phyloP scores from a whole-genome alignment of 1,140 invertebrate genomes.

The Ceratosolen fusciceps region DNA sequence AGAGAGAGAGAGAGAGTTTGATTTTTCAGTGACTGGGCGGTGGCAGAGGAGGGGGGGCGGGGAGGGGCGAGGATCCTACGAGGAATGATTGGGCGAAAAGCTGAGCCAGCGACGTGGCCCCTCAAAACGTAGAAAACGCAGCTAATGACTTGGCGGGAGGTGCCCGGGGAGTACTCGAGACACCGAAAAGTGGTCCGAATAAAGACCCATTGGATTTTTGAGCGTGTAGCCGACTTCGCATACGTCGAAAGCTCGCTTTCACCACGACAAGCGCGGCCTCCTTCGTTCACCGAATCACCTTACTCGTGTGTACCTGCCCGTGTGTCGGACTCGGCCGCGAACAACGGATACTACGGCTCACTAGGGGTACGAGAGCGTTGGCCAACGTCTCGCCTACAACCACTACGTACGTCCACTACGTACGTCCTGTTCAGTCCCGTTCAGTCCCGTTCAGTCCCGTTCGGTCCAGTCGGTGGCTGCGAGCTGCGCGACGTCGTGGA shows the following conservation, averaged over 20 bases:
- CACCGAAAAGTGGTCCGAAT: background rate
- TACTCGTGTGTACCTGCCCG: background rate
- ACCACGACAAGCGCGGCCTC: too few species aligned
- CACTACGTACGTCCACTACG: background rate
- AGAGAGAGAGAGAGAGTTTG: background rate
- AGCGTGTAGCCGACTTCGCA: too few species aligned
- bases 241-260: slow-evolving; percentile 4
- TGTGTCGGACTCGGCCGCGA: background rate
- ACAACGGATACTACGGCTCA: background rate
- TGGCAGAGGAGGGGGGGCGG: too few species aligned
- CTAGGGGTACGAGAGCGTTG: background rate
- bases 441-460: background rate
- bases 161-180: too few species aligned
- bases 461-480: too few species aligned
- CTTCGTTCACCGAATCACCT: too few species aligned
- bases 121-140: too few species aligned
- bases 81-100: slow-evolving; percentile 7
- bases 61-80: background rate
- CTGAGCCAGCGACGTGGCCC: too few species aligned
- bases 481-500: background rate
- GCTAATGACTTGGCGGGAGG: too few species aligned
- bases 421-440: background rate
- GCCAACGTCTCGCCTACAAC: background rate
- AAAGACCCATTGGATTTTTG: background rate
- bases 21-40: too few species aligned